A percentile compares a stretch with the other conserved stretches of the same genome.
These are phyloP conservation scores for Nematopogon swammerdamellus DNA, from an alignment of 2,888 invertebrate species.

Conservation along the genomic window DNA sequence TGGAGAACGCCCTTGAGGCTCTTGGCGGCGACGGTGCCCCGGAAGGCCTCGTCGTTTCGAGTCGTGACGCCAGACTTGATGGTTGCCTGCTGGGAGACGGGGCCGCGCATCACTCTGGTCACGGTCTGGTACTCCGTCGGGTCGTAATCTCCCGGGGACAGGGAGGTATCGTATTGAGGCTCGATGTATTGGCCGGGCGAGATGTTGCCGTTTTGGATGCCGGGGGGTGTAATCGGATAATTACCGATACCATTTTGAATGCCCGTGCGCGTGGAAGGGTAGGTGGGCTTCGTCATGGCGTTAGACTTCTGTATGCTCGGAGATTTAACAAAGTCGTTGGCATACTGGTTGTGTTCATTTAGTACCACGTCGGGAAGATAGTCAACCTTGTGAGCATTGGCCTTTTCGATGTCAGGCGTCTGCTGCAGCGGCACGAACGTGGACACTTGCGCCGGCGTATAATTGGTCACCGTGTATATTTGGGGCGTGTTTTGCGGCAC, in stretches of 20 bases:
- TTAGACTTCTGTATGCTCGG: constrained; percentile 3
- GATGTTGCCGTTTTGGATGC: not conserved
- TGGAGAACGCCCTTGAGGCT: constrained; percentile 55
- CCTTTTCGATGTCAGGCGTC: constrained; percentile 49
- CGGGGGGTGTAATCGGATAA: constrained; percentile 6
- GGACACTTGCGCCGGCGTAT: constrained; percentile 35
- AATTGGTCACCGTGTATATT: constrained; percentile 46
- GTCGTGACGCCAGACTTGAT: constrained; percentile 57
- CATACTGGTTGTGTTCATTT: constrained; percentile 26
- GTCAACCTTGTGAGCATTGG: constrained; percentile 43
- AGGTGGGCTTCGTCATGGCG: constrained; percentile 26
- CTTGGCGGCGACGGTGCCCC: constrained; percentile 49
- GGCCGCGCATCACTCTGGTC: constrained; percentile 71
- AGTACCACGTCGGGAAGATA: constrained; percentile 47
- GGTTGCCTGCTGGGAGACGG: constrained; percentile 70
- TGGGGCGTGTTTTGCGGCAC: constrained; percentile 19
- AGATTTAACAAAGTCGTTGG: not conserved
- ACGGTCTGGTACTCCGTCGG: constrained; percentile 62
- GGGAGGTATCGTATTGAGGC: not conserved
- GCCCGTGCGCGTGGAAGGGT: constrained; percentile 28
- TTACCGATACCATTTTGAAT: constrained; percentile 21
- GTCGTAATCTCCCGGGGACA: constrained; percentile 12
- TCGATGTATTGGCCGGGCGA: not conserved
- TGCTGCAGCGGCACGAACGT: constrained; percentile 48
- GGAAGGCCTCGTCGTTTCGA: constrained; percentile 42